Evolutionary conservation across 2,888 invertebrate genomes (phyloP).

Genomic region (Aphodius granarius): DNA sequence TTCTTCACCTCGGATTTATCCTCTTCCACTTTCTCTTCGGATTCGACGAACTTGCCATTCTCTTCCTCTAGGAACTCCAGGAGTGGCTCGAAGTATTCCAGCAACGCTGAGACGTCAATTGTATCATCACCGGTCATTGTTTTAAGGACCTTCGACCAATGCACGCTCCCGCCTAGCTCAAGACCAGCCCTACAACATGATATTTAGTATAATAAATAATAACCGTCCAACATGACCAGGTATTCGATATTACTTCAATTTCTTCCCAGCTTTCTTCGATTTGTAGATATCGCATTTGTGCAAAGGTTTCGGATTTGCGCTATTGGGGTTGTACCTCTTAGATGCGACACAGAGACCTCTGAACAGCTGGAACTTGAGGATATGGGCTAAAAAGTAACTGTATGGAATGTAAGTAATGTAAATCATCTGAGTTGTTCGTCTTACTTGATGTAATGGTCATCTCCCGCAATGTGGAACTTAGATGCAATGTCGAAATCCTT

Average conservation of each 20-base stretch:
- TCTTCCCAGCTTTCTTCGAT: slow-evolving; percentile 67
- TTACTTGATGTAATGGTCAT: slow-evolving; percentile 52
- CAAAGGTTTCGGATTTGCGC: slow-evolving; percentile 60
- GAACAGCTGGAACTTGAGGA: slow-evolving; percentile 77
- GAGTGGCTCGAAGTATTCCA: slow-evolving; percentile 63
- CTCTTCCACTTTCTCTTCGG: too few relatives aligned
- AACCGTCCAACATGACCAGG: too few relatives aligned
- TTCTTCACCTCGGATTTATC: too few relatives aligned
- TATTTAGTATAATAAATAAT: too few relatives aligned
- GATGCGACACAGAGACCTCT: slow-evolving; percentile 66
- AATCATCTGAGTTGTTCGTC: slow-evolving; percentile 23
- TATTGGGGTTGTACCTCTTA: slow-evolving; percentile 61
- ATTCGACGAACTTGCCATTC: background rate
- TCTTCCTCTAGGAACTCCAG: slow-evolving; percentile 53
- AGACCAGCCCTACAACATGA: slow-evolving; percentile 57
- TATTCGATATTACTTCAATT: slow-evolving; percentile 54
- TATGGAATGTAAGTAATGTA: slow-evolving; percentile 15
- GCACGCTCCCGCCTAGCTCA: slow-evolving; percentile 54
- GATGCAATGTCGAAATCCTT: slow-evolving; percentile 54
- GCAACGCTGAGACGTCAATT: slow-evolving; percentile 43
- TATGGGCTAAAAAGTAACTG: slow-evolving; percentile 64
- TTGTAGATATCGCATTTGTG: slow-evolving; percentile 73
- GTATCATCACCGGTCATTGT: slow-evolving; percentile 57
- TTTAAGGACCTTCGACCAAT: slow-evolving; percentile 63
- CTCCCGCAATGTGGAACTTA: slow-evolving; percentile 53